A percentile compares a stretch with the other conserved stretches of the same genome.
Evolutionary conservation across 2,797 vertebrate species (phyloP).

Genomic region (Pampus argenteus): DNA sequence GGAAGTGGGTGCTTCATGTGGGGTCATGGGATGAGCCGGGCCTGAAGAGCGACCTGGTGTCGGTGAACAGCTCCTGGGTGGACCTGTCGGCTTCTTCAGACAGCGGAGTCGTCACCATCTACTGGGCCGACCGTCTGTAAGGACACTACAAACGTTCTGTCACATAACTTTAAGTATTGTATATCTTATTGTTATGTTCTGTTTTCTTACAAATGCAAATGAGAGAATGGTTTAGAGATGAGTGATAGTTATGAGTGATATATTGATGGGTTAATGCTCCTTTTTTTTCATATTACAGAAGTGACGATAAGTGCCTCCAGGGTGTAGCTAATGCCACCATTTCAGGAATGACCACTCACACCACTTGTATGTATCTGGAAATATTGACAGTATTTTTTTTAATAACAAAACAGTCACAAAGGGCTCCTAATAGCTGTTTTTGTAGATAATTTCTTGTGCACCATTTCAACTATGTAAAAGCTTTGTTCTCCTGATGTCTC

Average conservation of each 20-base stretch:
- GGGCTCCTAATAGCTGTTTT: neutral
- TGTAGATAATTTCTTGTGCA: neutral
- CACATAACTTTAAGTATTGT: neutral
- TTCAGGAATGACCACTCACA: slow-evolving; percentile 75
- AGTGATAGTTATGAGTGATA: neutral
- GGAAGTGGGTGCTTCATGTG: slow-evolving; percentile 80
- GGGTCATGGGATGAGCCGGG: slow-evolving; percentile 67
- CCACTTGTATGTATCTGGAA: slow-evolving; percentile 65
- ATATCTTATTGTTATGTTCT: neutral
- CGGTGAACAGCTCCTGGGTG: slow-evolving; percentile 77
- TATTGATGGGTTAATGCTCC: neutral
- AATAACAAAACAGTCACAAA: neutral
- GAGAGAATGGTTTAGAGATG: neutral
- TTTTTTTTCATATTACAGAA: slow-evolving; percentile 37
- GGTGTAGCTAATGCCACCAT: slow-evolving; percentile 72
- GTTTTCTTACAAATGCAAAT: neutral
- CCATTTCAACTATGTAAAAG: neutral
- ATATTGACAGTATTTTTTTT: neutral
- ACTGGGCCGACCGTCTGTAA: slow-evolving; percentile 82
- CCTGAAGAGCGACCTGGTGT: slow-evolving; percentile 69
- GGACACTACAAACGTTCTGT: neutral
- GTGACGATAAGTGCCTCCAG: slow-evolving; percentile 73
- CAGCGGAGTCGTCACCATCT: slow-evolving; percentile 62
- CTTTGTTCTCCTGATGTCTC: neutral
- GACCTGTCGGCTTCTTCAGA: slow-evolving; percentile 73